Evolutionary conservation across 2,797 vertebrate genomes (phyloP), one percentile per base, ranked within the genome.

Genomic region (Aulostomus chinensis): DNA sequence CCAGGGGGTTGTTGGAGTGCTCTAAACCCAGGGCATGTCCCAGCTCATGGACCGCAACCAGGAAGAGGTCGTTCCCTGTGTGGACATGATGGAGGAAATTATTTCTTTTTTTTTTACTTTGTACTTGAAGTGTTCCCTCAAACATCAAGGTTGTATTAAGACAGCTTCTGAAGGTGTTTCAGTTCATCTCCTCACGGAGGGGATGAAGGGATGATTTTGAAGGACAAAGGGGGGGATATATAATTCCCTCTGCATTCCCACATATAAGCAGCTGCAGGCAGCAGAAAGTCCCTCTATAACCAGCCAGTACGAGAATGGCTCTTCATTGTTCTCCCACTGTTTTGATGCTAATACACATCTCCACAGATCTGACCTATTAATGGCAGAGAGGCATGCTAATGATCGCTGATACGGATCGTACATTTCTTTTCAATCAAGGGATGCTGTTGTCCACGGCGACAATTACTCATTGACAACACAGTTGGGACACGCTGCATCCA

Each of bases 1-100:
- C 97, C 0, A 89, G 81, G 1, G 97, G 96, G 78, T 98, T 96
- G 85, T 93, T 97, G 18, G 97, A 99, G 73, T 99, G 97, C 68
- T 99, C 97, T 59, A 99, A 79, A 26, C 97, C 97, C 31, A 99
- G 84, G 0, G 96, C 95, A 1, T 99, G 97, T 47, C 97, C 97
- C 66, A 99, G 79, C 75, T 99, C 97, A 0, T 98, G 96, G 42
- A 99, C 88, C 0, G 97, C 97, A 37, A 99, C 97, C 81, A 98
- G 81, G 73, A 99, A 99, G 47, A 99, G 94, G 82, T 95, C 95
- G 70, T 98, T 98, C 51, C 96, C 97, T 98, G 78, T 1, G 21
- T 17, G 37, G 17, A 46, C 2, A 9, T 24, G 17, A 33, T 4
- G n/a, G 30, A 49, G 16, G 21, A 7, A 22, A 4, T 4, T 22